These are phyloP conservation scores for Laothoe populi DNA, from an alignment of 2,888 invertebrate species.

Conservation along the genomic window DNA sequence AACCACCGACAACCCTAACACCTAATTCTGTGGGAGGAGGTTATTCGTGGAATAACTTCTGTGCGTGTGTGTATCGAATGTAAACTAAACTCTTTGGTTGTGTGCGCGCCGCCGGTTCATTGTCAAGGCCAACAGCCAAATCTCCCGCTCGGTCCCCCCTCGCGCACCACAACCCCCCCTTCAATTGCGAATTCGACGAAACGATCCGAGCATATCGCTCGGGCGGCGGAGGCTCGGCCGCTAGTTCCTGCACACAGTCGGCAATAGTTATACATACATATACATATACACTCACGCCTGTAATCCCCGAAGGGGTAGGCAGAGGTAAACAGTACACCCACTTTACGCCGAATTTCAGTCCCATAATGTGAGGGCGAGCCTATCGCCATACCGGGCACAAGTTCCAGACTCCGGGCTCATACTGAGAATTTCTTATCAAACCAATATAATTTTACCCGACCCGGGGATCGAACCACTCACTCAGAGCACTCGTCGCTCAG, in stretches of 20 bases:
- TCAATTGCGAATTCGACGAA: conserved; percentile 71
- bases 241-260: conserved; percentile 43
- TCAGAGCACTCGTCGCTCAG: too few relatives aligned
- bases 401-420: too few relatives aligned
- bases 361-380: too few relatives aligned
- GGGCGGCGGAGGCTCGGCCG: conserved; percentile 46
- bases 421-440: too few relatives aligned
- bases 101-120: conserved; percentile 82
- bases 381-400: too few relatives aligned
- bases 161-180: conserved; percentile 59
- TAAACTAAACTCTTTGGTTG: conserved; percentile 51
- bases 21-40: conserved; percentile 75
- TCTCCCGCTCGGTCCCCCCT: conserved; percentile 75
- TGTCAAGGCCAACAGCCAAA: conserved; percentile 84
- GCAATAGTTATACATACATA: conserved; percentile 67
- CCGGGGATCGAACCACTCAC: too few relatives aligned
- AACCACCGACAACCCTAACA: conserved; percentile 62
- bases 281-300: too few relatives aligned
- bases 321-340: too few relatives aligned
- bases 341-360: too few relatives aligned
- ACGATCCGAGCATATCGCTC: conserved; percentile 59
- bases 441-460: too few relatives aligned
- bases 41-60: conserved; percentile 75
- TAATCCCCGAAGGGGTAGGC: too few relatives aligned
- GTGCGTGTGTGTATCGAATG: conserved; percentile 65